Evolutionary conservation across 2,797 vertebrate species (phyloP), one percentile per base, ranked within the genome.

Genomic region (Pantherophis vulpinus): DNA sequence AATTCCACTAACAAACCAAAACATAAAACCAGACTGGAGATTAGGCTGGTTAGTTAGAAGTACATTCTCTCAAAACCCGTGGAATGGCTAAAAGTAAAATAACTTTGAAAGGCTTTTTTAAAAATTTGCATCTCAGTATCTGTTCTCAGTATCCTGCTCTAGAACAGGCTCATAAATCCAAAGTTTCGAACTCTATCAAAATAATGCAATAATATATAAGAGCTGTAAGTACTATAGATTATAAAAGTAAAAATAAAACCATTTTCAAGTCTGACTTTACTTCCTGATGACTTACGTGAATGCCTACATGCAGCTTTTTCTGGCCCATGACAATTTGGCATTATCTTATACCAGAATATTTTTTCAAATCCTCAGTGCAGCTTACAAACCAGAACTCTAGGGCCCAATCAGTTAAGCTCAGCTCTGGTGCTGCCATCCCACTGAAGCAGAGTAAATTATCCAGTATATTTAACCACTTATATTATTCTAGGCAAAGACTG

Each of bases 161-260:
- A 86, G 60, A 86, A 32, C 20, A 86, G 11, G 83, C 47, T 93
- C 92, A 90, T 86, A 87, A 89, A 86, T 59, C 88, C 91, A 54
- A n/a, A 18, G 54, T 79, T 87, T 83, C 9, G 8, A 59, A 29
- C 16, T 54, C n/a, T 86, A 32, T 63, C 16, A 18, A 66, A 18
- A 54, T 4, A 60, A 79, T 23, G 23, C 55, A 89, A 2, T 79
- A 20, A 51, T 70, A 32, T 92, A 87, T 51, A 88, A 86, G 61
- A 87, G 51, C 37, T 56, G 87, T 29, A n/a, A 66, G 0, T 61
- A 12, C 18, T 79, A 20, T 47, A 83, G 37, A 83, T 25, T 12
- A 37, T 25, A 47, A 47, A 47, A 47, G 12, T 83, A 83, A 83
- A 83, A 83, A 47, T 42, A 47, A 83, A 83, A 47, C 10, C 2